phyloP scores from a whole-genome alignment of 2,888 invertebrate genomes.

The Spicauda simplicius region DNA sequence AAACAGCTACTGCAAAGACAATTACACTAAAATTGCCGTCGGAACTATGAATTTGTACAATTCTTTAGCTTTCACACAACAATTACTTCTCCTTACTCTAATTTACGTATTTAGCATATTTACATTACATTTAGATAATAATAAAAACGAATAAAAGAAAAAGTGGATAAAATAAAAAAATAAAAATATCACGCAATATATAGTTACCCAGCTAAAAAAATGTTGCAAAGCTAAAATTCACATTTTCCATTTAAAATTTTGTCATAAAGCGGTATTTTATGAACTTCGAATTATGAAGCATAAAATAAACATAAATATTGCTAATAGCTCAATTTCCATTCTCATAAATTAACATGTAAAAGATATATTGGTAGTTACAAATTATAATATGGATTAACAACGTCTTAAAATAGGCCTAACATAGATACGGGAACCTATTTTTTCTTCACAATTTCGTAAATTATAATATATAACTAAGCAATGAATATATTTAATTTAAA shows the following conservation, averaged over 20 bases:
- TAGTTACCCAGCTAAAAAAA: not conserved
- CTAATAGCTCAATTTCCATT: not conserved
- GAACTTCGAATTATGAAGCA: not conserved
- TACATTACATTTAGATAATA: no score
- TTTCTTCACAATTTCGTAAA: no score
- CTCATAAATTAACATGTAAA: not conserved
- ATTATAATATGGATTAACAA: not conserved
- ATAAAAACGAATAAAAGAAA: not conserved
- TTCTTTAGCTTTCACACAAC: no score
- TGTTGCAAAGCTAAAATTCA: not conserved
- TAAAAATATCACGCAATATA: not conserved
- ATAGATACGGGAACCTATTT: not conserved
- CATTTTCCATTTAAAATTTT: not conserved
- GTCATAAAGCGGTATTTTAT: not conserved
- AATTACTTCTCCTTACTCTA: no score
- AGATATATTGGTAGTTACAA: not conserved
- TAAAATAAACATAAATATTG: not conserved
- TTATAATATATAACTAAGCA: no score
- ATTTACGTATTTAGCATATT: no score
- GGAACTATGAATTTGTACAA: no score
- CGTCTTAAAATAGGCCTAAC: not conserved
- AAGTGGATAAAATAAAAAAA: not conserved
- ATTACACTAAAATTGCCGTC: no score
- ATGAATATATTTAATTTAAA: no score
- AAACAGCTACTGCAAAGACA: no score